Conservation (phyloP, 2,113 vertebrate genomes). For the Colistium nudipinnis region DNA sequence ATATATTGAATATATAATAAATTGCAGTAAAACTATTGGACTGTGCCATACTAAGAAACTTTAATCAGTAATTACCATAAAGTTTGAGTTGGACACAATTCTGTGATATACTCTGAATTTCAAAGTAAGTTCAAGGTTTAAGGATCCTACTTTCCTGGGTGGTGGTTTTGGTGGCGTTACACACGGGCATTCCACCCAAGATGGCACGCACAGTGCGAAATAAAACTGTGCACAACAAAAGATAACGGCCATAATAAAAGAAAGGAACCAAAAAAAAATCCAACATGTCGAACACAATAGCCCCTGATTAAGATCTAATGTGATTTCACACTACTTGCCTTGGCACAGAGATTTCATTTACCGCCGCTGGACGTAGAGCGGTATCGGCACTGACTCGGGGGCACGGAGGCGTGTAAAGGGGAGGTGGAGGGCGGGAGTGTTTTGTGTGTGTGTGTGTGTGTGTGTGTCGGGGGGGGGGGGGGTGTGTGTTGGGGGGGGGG, state of each 20-base stretch:
- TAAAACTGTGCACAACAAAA: conserved; percentile 27
- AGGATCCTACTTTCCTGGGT: too few relatives aligned
- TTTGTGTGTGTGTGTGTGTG: neutral
- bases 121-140: too few relatives aligned
- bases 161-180: too few relatives aligned
- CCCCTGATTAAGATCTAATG: conserved; percentile 76
- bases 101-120: too few relatives aligned
- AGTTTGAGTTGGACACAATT: too few relatives aligned
- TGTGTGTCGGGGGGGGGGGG: neutral
- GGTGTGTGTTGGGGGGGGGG: conserved; percentile 3
- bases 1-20: too few relatives aligned
- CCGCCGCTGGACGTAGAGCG: conserved; percentile 61
- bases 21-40: too few relatives aligned
- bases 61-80: too few relatives aligned
- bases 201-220: neutral
- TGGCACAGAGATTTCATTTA: conserved; percentile 70
- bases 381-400: conserved; percentile 61
- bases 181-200: too few relatives aligned
- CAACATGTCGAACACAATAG: conserved; percentile 64
- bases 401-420: conserved; percentile 35
- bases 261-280: neutral
- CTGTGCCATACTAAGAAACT: too few relatives aligned
- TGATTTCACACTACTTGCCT: conserved; percentile 75
- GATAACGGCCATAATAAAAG: conserved; percentile 25
- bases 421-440: conserved; percentile 4